These are phyloP conservation scores for Alces alces DNA, from an alignment of 2,113 vertebrate species.

Conservation along the genomic window DNA sequence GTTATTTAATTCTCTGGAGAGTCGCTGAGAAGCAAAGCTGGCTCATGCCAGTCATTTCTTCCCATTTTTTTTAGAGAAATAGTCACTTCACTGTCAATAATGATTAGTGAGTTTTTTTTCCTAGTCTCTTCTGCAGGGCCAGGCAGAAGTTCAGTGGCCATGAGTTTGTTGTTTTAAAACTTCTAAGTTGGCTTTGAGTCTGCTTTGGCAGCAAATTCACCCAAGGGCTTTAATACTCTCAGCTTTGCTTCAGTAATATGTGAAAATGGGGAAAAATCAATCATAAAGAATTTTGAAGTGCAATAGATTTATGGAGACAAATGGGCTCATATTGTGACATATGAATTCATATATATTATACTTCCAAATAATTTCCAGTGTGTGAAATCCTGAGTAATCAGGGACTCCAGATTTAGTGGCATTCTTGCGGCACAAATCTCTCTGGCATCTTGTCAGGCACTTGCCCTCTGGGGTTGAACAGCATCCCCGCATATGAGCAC, in stretches of 20 bases:
- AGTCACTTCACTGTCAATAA: conserved; percentile 48
- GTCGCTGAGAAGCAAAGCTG: conserved; percentile 31
- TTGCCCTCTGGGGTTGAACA: neutral
- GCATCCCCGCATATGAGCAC: neutral
- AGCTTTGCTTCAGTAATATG: conserved; percentile 8
- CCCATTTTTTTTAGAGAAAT: conserved; percentile 4
- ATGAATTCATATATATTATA: conserved; percentile 1
- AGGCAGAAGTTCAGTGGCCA: neutral
- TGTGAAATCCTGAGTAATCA: neutral
- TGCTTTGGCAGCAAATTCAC: neutral
- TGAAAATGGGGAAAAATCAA: neutral
- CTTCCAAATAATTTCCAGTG: neutral
- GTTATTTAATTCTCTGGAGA: conserved; percentile 51
- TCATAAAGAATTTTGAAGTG: neutral
- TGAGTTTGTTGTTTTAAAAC: conserved; percentile 24
- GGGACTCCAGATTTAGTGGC: neutral
- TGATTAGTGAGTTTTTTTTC: conserved; percentile 14
- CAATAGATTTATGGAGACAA: neutral
- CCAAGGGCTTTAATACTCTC: neutral
- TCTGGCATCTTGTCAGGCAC: neutral
- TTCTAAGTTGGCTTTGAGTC: neutral
- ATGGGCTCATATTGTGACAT: neutral
- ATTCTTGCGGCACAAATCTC: neutral
- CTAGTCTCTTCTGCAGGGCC: neutral
- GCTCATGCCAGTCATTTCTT: conserved; percentile 48